Evolutionary conservation across 2,888 invertebrate genomes (phyloP).

Genomic region (Lymantria dispar): DNA sequence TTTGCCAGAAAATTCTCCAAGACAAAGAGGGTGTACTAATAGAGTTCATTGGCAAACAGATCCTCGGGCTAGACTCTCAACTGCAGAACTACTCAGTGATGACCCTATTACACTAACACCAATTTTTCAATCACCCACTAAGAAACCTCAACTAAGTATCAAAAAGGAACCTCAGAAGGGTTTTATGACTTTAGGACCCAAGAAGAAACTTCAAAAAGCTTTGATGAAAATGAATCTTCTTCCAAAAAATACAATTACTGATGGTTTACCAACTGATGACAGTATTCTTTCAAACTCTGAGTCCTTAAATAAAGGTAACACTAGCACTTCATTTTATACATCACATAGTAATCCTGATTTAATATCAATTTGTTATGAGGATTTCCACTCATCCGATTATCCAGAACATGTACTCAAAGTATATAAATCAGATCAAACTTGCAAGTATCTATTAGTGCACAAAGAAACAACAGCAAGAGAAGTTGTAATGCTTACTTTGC

Average conservation of each 20-base stretch:
- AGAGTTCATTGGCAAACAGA: slow-evolving; percentile 86
- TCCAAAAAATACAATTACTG: slow-evolving; percentile 90
- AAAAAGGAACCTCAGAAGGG: slow-evolving; percentile 87
- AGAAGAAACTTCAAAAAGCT: slow-evolving; percentile 91
- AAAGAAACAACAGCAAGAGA: slow-evolving; percentile 95
- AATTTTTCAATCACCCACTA: slow-evolving; percentile 80
- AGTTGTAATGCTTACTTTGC: slow-evolving; percentile 98
- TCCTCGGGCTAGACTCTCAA: slow-evolving; percentile 89
- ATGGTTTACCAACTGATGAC: slow-evolving; percentile 86
- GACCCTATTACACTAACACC: slow-evolving; percentile 71
- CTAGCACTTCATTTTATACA: slow-evolving; percentile 85
- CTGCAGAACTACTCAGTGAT: slow-evolving; percentile 86
- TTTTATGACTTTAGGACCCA: slow-evolving; percentile 95
- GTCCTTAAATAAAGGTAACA: slow-evolving; percentile 71
- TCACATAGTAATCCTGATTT: slow-evolving; percentile 95
- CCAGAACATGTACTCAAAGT: slow-evolving; percentile 99
- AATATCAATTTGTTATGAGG: slow-evolving; percentile 91
- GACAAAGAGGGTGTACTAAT: slow-evolving; percentile 86
- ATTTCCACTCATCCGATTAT: slow-evolving; percentile 89
- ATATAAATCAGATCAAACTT: slow-evolving; percentile 97
- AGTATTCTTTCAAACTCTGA: slow-evolving; percentile 84
- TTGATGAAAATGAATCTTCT: slow-evolving; percentile 95
- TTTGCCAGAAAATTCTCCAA: slow-evolving; percentile 91
- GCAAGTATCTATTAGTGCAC: slow-evolving; percentile 97
- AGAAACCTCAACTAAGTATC: slow-evolving; percentile 80